Base-by-base conservation (phyloP, 2,888 invertebrate species). In the Lamellibrachia columna region DNA sequence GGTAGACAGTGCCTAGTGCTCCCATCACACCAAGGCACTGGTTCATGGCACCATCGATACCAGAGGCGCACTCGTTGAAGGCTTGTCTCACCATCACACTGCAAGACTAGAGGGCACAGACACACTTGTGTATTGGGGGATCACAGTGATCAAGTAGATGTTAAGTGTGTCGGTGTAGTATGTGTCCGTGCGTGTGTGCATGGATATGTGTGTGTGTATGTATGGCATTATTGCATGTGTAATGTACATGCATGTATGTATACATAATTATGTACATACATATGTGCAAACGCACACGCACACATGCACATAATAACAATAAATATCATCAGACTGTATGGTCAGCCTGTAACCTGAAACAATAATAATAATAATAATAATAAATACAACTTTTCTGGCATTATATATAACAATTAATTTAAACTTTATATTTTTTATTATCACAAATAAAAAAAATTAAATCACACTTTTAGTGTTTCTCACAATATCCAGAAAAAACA, bases 21-120 rank as follows among this genome's bases (percentile, higher is more conserved):
- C 92, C 93, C 91, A 94, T 93, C 58, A 94, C 94, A 7, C 93
- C 94, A 52, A 93, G 90, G 92, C 94, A 94, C 93, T 94, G 94
- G 92, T 93, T 92, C 93, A 93, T 93, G 90, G 94, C 94, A 40
- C 92, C 93, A 75, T 91, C 90, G 90, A 94, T 94, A 22, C 94
- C 94, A n/a, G 93, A 58, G n/a, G 93, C 92, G 91, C 94, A 94
- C 55, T 93, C 93, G 53, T 93, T 92, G 93, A 92, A 94, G 2
- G 94, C 94, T 4, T 90, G 90, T 92, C 93, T 93, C 9, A 94
- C 93, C 93, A 94, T 92, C 11, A 52, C 55, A n/a, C 91, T 91
- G 92, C 94, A 94, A 8, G 94, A 94, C 94, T 94, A 93, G 11
- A 93, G 90, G 58, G 60, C 52, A n/a, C 40, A n/a, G 28, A 28